Percentiles rank a stretch among this genome's conserved stretches.
Conservation (phyloP, 2,888 invertebrate genomes). For the Phorcus lineatus region DNA sequence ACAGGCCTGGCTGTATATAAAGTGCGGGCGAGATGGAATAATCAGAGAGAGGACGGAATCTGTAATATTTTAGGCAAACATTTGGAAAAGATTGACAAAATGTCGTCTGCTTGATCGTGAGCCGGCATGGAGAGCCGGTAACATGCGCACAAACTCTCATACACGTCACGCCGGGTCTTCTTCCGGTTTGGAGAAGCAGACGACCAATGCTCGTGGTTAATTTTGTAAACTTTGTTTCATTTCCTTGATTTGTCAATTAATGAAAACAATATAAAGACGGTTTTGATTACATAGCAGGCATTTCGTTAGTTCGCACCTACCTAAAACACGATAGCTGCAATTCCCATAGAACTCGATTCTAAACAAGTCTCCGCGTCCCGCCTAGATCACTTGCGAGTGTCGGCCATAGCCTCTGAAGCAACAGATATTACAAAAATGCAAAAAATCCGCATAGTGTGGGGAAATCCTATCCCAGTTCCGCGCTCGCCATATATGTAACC, state of each 20-base stretch:
- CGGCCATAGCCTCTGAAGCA: constrained; percentile 47
- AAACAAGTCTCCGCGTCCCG: constrained; percentile 29
- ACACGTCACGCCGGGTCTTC: neutral
- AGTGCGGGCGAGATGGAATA: too few species aligned
- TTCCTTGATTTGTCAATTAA: neutral
- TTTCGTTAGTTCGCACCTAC: constrained; percentile 21
- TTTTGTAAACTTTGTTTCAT: neutral
- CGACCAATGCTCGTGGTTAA: neutral
- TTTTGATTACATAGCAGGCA: neutral
- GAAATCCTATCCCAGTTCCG: constrained; percentile 50
- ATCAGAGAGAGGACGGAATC: too few species aligned
- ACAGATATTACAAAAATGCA: constrained; percentile 54
- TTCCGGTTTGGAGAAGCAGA: neutral
- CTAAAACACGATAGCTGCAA: constrained; percentile 26
- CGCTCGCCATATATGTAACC: constrained; percentile 56
- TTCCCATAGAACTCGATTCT: constrained; percentile 33
- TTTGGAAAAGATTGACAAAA: neutral
- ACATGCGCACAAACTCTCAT: neutral
- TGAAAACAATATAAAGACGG: neutral
- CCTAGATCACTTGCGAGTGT: constrained; percentile 33
- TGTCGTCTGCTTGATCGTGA: neutral
- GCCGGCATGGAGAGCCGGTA: neutral
- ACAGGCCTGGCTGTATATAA: too few species aligned
- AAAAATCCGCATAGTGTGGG: constrained; percentile 48
- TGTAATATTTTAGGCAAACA: neutral